Evolutionary conservation across 2,797 vertebrate genomes (phyloP).

Genomic region (Epinephelus coioides): DNA sequence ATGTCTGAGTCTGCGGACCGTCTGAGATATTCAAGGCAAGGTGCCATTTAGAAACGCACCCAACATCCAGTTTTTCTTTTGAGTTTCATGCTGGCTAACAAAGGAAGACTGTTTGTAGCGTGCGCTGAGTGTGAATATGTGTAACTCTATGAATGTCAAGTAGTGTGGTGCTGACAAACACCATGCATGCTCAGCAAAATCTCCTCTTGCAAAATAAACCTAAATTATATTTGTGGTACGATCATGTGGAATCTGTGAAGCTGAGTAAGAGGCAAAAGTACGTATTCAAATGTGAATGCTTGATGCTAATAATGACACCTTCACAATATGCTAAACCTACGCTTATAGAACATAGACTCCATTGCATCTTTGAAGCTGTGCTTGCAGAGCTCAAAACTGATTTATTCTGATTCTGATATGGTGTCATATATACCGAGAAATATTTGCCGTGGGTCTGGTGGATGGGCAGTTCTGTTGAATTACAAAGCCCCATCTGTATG

Average conservation of each 20-base stretch:
- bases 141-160: slow-evolving; percentile 68
- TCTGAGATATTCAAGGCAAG: neutral
- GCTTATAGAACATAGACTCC: neutral
- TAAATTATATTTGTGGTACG: slow-evolving; percentile 36
- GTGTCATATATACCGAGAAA: slow-evolving; percentile 40
- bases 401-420: slow-evolving; percentile 48
- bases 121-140: slow-evolving; percentile 45
- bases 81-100: slow-evolving; percentile 32
- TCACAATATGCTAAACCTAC: neutral
- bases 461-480: slow-evolving; percentile 63
- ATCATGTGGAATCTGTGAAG: slow-evolving; percentile 19
- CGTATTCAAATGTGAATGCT: neutral
- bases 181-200: slow-evolving; percentile 59
- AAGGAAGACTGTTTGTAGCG: slow-evolving; percentile 48
- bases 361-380: neutral
- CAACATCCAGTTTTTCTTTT: slow-evolving; percentile 39
- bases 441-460: slow-evolving; percentile 54
- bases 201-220: slow-evolving; percentile 51
- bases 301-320: slow-evolving; percentile 23
- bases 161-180: slow-evolving; percentile 42
- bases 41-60: slow-evolving; percentile 39
- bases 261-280: slow-evolving; percentile 26
- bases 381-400: slow-evolving; percentile 20
- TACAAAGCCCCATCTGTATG: slow-evolving; percentile 74
- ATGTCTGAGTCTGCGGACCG: slow-evolving; percentile 15